phyloP scores from a whole-genome alignment of 2,113 vertebrate species.

The Gymnorhina tibicen region DNA sequence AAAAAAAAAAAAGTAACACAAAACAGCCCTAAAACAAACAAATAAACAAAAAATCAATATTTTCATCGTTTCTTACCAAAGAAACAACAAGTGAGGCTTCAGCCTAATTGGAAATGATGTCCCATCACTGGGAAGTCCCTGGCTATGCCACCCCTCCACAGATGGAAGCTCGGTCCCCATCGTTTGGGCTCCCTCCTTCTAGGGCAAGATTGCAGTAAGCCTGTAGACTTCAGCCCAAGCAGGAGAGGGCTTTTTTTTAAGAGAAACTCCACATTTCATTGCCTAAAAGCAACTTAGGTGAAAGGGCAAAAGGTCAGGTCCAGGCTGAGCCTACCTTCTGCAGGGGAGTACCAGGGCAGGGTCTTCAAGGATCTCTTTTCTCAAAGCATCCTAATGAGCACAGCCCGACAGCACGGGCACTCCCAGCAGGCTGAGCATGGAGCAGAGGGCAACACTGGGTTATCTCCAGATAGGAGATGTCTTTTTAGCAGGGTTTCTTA shows the following conservation, averaged over 20 bases:
- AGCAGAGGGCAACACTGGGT: neutral
- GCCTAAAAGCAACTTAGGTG: neutral
- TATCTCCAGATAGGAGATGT: neutral
- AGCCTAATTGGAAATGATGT: neutral
- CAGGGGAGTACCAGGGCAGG: neutral
- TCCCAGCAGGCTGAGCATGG: neutral
- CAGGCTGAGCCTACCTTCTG: neutral
- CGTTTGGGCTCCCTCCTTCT: rapidly evolving
- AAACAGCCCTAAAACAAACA: rapidly evolving
- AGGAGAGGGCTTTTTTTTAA: neutral
- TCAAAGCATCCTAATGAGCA: neutral
- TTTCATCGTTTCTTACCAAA: neutral
- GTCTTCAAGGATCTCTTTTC: neutral
- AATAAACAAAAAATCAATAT: neutral
- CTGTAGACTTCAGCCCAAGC: neutral
- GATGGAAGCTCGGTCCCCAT: neutral
- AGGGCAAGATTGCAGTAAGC: rapidly evolving
- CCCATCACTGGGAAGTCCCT: neutral
- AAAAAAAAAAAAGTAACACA: rapidly evolving
- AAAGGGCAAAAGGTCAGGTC: neutral
- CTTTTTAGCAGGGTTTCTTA: neutral
- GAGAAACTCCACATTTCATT: neutral
- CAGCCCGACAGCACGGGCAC: rapidly evolving
- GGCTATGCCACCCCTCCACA: neutral
- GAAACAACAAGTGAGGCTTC: neutral